Conservation (phyloP, 1,140 invertebrate genomes). For the Formica selysi region DNA sequence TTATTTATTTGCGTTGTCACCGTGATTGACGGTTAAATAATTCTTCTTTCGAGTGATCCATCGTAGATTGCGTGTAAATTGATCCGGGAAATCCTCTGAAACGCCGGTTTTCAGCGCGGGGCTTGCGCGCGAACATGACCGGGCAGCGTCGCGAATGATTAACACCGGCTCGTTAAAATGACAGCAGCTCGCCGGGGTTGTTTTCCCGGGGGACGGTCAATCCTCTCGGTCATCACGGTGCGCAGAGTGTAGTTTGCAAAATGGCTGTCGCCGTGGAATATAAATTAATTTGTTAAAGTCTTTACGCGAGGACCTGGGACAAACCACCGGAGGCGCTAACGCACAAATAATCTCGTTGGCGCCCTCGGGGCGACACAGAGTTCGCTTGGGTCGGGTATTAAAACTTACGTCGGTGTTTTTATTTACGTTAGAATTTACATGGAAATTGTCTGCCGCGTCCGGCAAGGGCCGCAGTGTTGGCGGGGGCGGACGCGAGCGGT, state of each 20-base stretch:
- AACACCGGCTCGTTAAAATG: conserved; percentile 60
- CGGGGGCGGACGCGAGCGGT: background rate
- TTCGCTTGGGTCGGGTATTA: conserved; percentile 55
- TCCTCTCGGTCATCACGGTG: conserved; percentile 20
- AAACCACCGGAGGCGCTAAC: conserved; percentile 61
- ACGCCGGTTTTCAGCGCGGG: conserved; percentile 20
- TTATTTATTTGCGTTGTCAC: conserved; percentile 3
- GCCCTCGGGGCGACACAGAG: conserved; percentile 49
- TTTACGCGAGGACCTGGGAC: conserved; percentile 7
- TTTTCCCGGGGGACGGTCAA: conserved; percentile 50
- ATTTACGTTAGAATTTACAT: conserved; percentile 72
- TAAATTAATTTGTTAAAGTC: conserved; percentile 75
- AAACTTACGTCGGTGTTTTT: conserved; percentile 73
- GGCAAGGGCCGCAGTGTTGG: background rate
- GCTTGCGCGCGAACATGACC: conserved; percentile 31
- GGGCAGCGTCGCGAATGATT: conserved; percentile 39
- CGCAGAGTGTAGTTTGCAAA: conserved; percentile 50
- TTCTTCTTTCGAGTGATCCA: conserved; percentile 7
- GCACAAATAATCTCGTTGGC: conserved; percentile 58
- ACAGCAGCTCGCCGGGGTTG: conserved; percentile 57
- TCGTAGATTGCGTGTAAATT: conserved; percentile 38
- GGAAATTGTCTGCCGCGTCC: background rate
- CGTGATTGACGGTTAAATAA: conserved; percentile 37
- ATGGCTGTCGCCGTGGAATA: conserved; percentile 68
- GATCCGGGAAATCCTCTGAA: background rate